A percentile compares a stretch with the other conserved stretches of the same genome.
These are phyloP conservation scores for Tragelaphus imberbis DNA, from an alignment of 2,113 vertebrate genomes.

Conservation along the genomic window DNA sequence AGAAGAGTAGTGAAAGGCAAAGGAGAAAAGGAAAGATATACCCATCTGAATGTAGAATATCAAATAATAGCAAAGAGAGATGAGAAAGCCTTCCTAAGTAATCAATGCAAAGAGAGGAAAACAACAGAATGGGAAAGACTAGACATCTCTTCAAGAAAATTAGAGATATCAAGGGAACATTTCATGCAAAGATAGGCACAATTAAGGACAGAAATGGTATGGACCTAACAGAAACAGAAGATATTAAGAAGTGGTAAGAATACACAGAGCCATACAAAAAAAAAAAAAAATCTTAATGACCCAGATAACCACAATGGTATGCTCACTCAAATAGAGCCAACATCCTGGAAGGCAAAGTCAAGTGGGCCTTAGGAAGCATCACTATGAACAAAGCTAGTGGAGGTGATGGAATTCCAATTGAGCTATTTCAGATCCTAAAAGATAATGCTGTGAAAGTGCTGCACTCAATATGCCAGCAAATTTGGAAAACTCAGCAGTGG, in stretches of 20 bases:
- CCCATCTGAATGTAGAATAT: background rate
- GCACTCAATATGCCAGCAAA: background rate
- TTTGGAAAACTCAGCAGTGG: background rate
- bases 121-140: background rate
- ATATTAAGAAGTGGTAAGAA: background rate
- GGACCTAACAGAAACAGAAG: background rate
- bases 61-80: background rate
- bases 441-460: background rate
- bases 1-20: background rate
- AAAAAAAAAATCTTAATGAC: background rate
- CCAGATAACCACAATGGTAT: rapidly evolving
- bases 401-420: background rate
- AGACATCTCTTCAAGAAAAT: background rate
- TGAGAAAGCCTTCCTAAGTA: background rate
- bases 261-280: background rate
- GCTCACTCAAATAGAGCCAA: background rate
- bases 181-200: background rate
- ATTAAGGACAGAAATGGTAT: background rate
- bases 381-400: background rate
- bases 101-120: background rate
- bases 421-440: background rate
- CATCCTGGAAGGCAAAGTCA: background rate
- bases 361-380: background rate
- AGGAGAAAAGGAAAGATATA: background rate
- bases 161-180: background rate